These are phyloP conservation scores for Hypena proboscidalis DNA, from an alignment of 2,888 invertebrate species.

Conservation along the genomic window DNA sequence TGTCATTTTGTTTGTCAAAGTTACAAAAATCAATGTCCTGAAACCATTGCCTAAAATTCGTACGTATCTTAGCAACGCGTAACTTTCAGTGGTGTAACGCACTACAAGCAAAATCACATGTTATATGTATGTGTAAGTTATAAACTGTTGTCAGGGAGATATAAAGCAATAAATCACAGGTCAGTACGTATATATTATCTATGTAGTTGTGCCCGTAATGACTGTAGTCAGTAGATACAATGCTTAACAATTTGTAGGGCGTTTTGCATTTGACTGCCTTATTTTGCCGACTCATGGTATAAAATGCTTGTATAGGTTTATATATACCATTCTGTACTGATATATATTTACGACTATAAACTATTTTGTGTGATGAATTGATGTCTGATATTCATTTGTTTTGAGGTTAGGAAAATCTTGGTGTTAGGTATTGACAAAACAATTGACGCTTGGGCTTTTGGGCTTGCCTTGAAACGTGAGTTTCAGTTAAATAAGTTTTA, in stretches of 20 bases:
- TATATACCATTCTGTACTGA: too few species aligned
- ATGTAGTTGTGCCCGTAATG: slow-evolving; percentile 19
- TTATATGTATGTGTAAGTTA: slow-evolving; percentile 45
- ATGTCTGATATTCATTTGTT: too few species aligned
- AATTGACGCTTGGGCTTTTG: neutral
- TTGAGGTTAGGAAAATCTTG: neutral
- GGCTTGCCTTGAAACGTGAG: too few species aligned
- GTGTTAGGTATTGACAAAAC: slow-evolving; percentile 11
- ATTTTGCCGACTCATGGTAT: too few species aligned
- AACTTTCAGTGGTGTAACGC: slow-evolving; percentile 50
- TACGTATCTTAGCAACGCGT: slow-evolving; percentile 58
- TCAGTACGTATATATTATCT: slow-evolving; percentile 37
- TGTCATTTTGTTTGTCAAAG: neutral
- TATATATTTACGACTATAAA: too few species aligned
- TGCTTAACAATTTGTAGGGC: neutral
- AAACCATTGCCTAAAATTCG: slow-evolving; percentile 43
- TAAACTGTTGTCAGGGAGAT: slow-evolving; percentile 44
- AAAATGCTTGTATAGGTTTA: too few species aligned
- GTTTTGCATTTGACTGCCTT: neutral
- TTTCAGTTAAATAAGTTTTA: too few species aligned
- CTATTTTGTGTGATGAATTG: too few species aligned
- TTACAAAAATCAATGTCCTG: slow-evolving; percentile 36
- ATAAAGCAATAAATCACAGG: slow-evolving; percentile 54
- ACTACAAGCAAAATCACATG: slow-evolving; percentile 55
- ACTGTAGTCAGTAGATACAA: slow-evolving; percentile 16